Percentiles rank a stretch among this genome's conserved stretches.
Conservation (phyloP, 2,113 vertebrate genomes). For the Pollimyrus isidori region DNA sequence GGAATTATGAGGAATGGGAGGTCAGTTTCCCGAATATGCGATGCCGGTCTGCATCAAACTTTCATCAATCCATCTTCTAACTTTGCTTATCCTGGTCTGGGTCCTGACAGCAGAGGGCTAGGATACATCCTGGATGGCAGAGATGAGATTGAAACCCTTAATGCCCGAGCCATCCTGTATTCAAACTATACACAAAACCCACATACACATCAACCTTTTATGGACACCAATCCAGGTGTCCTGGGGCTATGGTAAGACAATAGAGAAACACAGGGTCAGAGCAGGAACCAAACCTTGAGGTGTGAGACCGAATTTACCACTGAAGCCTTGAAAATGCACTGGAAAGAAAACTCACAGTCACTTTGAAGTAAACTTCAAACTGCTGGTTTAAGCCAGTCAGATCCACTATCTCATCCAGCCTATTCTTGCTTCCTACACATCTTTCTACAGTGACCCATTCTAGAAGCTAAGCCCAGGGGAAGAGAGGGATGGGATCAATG, state of each 20-base stretch:
- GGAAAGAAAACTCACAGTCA: neutral
- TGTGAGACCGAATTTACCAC: neutral
- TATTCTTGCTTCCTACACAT: neutral
- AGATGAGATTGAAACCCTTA: neutral
- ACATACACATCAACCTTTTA: neutral
- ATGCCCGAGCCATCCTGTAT: neutral
- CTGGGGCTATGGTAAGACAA: neutral
- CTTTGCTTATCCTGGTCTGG: neutral
- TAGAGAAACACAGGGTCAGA: neutral
- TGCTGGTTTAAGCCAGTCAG: neutral
- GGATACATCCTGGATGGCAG: neutral
- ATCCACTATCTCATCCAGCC: neutral
- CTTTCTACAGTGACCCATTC: neutral
- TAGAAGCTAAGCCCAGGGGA: neutral
- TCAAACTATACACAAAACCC: neutral
- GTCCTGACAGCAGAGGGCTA: neutral
- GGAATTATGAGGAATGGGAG: neutral
- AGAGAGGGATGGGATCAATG: neutral
- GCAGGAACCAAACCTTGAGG: neutral
- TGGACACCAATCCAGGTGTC: neutral
- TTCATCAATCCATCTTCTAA: neutral
- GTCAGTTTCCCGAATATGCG: neutral
- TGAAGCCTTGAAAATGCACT: neutral
- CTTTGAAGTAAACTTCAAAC: neutral
- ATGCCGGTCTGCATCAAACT: neutral